These are phyloP conservation scores for Sphecodes monilicornis DNA, from an alignment of 2,888 invertebrate genomes.

Conservation along the genomic window DNA sequence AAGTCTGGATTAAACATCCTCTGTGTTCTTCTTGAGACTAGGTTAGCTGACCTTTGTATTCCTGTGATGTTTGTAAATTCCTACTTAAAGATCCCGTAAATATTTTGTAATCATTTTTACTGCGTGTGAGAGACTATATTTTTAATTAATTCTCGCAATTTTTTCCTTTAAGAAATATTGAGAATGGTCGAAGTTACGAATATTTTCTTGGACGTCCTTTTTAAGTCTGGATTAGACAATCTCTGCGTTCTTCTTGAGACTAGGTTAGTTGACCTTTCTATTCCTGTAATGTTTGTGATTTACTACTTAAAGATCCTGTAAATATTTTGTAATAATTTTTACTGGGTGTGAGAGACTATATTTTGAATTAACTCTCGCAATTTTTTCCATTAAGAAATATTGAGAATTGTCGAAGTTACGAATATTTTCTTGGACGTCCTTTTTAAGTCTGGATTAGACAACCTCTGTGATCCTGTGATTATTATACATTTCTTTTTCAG, in stretches of 20 bases:
- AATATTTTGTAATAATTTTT: background rate
- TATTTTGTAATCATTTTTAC: background rate
- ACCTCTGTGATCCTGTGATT: too few relatives aligned
- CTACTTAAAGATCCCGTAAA: background rate
- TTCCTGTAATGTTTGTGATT: background rate
- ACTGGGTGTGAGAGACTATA: background rate
- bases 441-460: too few relatives aligned
- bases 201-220: background rate
- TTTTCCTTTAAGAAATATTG: background rate
- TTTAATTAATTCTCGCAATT: background rate
- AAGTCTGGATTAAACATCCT: too few relatives aligned
- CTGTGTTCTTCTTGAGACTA: too few relatives aligned
- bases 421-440: background rate
- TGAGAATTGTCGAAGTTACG: background rate
- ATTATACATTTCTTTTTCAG: too few relatives aligned
- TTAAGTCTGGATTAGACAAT: background rate
- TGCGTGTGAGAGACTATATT: background rate
- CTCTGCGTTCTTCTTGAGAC: too few relatives aligned
- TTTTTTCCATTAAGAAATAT: background rate
- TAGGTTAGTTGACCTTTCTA: background rate
- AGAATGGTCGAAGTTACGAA: background rate
- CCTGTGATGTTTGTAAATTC: background rate
- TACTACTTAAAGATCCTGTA: background rate
- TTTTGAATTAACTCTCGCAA: background rate
- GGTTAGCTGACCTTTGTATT: background rate